Percentiles rank a stretch among this genome's conserved stretches.
Conservation (phyloP, 2,888 invertebrate genomes). For the Aspidiotus rigidus region DNA sequence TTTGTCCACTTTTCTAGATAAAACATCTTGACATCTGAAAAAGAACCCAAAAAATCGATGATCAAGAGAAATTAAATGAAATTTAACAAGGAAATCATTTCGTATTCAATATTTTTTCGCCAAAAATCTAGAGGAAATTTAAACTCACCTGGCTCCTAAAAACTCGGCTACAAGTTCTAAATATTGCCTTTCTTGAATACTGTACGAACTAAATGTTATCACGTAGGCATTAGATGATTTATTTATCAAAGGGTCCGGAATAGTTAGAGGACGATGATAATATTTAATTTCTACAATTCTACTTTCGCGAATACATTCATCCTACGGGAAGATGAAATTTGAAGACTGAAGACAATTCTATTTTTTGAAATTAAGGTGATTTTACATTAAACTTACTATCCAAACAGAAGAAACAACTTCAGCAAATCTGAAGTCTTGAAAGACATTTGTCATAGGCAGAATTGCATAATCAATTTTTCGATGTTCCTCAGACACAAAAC, state of each 20-base stretch:
- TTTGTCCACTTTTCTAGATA: conserved; percentile 50
- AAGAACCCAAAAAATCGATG: neutral
- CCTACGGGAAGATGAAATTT: conserved; percentile 43
- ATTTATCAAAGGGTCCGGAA: conserved; percentile 43
- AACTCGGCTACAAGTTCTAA: conserved; percentile 58
- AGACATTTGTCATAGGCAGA: conserved; percentile 49
- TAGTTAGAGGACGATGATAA: conserved; percentile 59
- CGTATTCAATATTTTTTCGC: neutral
- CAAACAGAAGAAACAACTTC: conserved; percentile 63
- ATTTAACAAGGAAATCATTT: conserved; percentile 8
- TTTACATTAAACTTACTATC: conserved; percentile 48
- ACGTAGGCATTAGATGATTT: conserved; percentile 59
- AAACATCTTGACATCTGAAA: conserved; percentile 55
- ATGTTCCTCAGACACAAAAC: conserved; percentile 43
- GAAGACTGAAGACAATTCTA: conserved; percentile 10
- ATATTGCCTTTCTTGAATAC: conserved; percentile 62
- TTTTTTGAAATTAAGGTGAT: conserved; percentile 3
- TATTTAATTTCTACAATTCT: conserved; percentile 55
- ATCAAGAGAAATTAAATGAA: neutral
- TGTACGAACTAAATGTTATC: conserved; percentile 69
- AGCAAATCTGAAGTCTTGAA: conserved; percentile 45
- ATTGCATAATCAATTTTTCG: conserved; percentile 55
- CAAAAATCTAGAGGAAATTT: too few relatives aligned
- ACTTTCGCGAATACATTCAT: conserved; percentile 55
- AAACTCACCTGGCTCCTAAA: conserved; percentile 53